Evolutionary conservation across 2,888 invertebrate species (phyloP), one percentile per base, ranked within the genome.

Genomic region (Spilarctia lutea): DNA sequence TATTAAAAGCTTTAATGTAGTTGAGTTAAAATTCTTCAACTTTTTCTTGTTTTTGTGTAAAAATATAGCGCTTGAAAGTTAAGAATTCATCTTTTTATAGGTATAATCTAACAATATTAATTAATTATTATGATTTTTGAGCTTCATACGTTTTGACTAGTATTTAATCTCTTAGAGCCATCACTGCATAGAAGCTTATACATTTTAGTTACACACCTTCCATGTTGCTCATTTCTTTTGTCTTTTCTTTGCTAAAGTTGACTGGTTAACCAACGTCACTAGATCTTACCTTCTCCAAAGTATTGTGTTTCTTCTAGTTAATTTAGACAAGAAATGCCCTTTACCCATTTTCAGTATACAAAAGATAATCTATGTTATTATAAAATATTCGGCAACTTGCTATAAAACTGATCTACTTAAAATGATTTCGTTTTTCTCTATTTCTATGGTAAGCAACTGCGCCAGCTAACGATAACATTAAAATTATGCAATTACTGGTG

Each of bases 401-500:
- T 63, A 30, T 30, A 66, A 72, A 72, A 48, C 20, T 13, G 48
- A 65, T n/a, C 65, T 18, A 35, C 35, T 56, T 18, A 33, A 30
- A 71, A 65, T 65, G 18, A 71, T 42, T 27, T 24, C 45, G n/a
- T 27, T 30, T 71, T 71, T 30, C 56, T 33, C 35, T 35, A 72
- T 75, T 66, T 70, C 35, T 71, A 71, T 65, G 48, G 68, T 60
- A 79, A 76, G 66, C 56, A 60, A 67, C 45, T 68, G 42, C 71
- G 68, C 71, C 68, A 75, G 48, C 56, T 48, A 65, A n/a, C 75
- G 68, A 77, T 75, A 77, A 81, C 79, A 81, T 75, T 77, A 78
- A 81, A 85, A 79, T 70, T 68, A 68, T 74, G 73, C 78, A 77
- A 79, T 83, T 76, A 79, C 71, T 70, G 35, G 77, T 68, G 68